Evolutionary conservation across 2,797 vertebrate species (phyloP), one percentile per base, ranked within the genome.

Genomic region (Kryptopterus vitreolus): DNA sequence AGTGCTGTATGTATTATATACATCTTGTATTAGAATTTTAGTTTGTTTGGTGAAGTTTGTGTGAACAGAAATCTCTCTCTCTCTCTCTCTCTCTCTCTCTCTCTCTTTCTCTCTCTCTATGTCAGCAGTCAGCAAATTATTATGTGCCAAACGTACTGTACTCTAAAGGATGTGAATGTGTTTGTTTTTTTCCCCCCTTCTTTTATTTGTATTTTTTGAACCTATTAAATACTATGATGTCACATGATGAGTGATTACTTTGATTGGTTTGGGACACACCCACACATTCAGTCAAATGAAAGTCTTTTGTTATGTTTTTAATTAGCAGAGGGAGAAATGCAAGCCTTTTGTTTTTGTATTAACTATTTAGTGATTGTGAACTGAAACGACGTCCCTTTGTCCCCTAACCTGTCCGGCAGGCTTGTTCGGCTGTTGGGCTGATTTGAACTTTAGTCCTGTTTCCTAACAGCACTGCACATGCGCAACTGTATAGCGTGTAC

Each of bases 141-240:
- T 96, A 96, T 93, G 94, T 99, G 97, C 98, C 98, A 98, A 99
- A 98, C 96, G 96, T 99, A 98, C 97, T 99, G 96, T 97, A 97
- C 94, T 96, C 96, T 95, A 94, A 95, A 90, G 95, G 95, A 96
- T 96, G 94, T 96, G 95, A 96, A 95, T 95, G 95, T 95, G 95
- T 96, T 95, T 94, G 95, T 43, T 43, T 43, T 43, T 9, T 43
- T 43, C 10, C 10, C 8, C 38, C 2, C 10, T 43, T 43, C 10
- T 43, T 10, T 7, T 7, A 7, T 43, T 43, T 43, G 1, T 0
- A 7, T 43, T 43, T 94, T 91, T 92, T 87, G 94, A 90, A 96
- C 94, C 95, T 95, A 98, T 97, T 98, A 96, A 99, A 98, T 95
- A 95, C 93, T 93, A 82, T 80, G 82, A 82, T 83, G 80, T 85